A percentile compares a stretch with the other conserved stretches of the same genome.
phyloP scores from a whole-genome alignment of 1,140 invertebrate species.

The Bombus breviceps region DNA sequence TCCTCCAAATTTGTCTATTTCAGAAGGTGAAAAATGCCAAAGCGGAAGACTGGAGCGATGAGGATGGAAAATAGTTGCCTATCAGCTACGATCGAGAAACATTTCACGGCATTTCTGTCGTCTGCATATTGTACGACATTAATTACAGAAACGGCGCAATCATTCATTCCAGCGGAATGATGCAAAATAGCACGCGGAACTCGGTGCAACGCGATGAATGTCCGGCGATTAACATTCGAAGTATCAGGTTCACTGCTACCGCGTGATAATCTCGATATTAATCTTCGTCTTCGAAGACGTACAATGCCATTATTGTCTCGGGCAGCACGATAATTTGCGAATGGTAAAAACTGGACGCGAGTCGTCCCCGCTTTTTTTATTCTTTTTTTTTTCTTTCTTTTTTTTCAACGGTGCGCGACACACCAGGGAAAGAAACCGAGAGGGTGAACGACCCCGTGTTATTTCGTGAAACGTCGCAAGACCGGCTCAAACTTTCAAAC shows the following conservation, averaged over 20 bases:
- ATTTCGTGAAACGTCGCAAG: neutral
- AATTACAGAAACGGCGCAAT: slow-evolving; percentile 39
- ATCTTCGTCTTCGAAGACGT: slow-evolving; percentile 60
- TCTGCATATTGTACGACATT: slow-evolving; percentile 1
- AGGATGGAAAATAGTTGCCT: neutral
- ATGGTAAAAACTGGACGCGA: slow-evolving; percentile 40
- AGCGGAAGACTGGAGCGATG: neutral
- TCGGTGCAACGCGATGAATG: slow-evolving; percentile 17
- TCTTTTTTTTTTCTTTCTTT: neutral
- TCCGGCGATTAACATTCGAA: slow-evolving; percentile 43
- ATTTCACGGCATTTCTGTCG: neutral
- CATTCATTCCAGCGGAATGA: slow-evolving; percentile 44
- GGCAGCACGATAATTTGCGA: slow-evolving; percentile 41
- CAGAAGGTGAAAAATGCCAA: neutral
- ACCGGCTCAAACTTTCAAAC: neutral
- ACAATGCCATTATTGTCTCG: slow-evolving; percentile 56
- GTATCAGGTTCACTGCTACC: slow-evolving; percentile 48
- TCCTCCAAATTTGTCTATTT: neutral
- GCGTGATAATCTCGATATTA: slow-evolving; percentile 59
- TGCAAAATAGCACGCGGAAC: slow-evolving; percentile 48
- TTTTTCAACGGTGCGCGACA: neutral
- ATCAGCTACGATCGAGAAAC: neutral
- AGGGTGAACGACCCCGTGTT: slow-evolving; percentile 8
- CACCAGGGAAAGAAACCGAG: neutral
- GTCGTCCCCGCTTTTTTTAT: slow-evolving; percentile 2